Evolutionary conservation across 2,113 vertebrate species (phyloP).

Genomic region (Clinocottus analis): DNA sequence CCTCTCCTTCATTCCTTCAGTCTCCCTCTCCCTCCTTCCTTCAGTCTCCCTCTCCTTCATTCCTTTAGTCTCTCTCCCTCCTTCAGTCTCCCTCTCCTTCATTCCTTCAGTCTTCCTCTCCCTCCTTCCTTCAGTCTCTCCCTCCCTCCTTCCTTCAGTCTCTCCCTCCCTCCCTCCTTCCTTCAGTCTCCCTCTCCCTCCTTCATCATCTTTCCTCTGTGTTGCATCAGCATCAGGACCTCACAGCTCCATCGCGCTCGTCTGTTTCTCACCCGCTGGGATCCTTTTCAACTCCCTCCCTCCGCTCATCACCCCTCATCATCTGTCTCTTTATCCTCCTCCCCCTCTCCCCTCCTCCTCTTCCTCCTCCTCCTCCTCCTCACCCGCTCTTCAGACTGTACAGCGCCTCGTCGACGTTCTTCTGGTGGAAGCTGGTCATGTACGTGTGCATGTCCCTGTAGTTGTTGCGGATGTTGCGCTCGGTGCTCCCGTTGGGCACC

Average conservation of each 20-base stretch:
- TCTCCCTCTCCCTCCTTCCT: slow-evolving; percentile 51
- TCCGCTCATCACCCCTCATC: slow-evolving; percentile 11
- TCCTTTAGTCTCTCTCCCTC: too few relatives aligned
- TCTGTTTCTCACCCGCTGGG: slow-evolving; percentile 47
- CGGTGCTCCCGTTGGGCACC: slow-evolving; percentile 98
- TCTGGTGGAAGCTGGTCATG: slow-evolving; percentile 99
- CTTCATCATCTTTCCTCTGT: slow-evolving; percentile 62
- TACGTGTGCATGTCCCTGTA: slow-evolving; percentile 98
- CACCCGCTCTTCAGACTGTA: slow-evolving; percentile 96
- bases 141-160: slow-evolving; percentile 59
- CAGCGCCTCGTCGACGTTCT: slow-evolving; percentile 94
- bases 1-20: slow-evolving; percentile 49
- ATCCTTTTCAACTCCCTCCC: slow-evolving; percentile 58
- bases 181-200: slow-evolving; percentile 38
- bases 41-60: slow-evolving; percentile 45
- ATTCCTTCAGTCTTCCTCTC: too few relatives aligned
- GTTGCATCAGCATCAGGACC: slow-evolving; percentile 71
- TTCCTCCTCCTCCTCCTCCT: slow-evolving; percentile 79
- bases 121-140: slow-evolving; percentile 42
- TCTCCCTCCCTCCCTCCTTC: too few relatives aligned
- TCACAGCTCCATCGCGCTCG: slow-evolving; percentile 53
- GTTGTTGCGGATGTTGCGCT: slow-evolving; percentile 99
- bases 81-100: slow-evolving; percentile 38
- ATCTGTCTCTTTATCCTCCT: slow-evolving; percentile 21
- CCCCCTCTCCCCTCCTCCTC: slow-evolving; percentile 21